phyloP scores from a whole-genome alignment of 2,888 invertebrate genomes.

The Cylindroiulus punctatus region DNA sequence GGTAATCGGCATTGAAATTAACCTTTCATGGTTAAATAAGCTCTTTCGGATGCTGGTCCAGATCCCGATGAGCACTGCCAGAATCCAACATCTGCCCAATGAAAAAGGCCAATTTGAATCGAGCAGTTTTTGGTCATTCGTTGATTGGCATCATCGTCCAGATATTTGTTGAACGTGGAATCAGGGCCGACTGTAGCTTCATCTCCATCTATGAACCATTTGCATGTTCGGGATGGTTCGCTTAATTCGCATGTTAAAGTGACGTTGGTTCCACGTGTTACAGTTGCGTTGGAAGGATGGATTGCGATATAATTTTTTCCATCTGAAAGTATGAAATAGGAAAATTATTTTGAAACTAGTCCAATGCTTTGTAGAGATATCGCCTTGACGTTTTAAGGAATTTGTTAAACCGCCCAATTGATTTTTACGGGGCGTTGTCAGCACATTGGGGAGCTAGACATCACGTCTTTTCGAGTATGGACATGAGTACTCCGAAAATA shows the following conservation, averaged over 20 bases:
- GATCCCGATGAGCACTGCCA: not conserved
- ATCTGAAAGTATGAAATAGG: not conserved
- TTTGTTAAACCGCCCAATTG: too few relatives aligned
- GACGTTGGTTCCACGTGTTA: not conserved
- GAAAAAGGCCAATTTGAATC: not conserved
- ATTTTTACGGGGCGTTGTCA: too few relatives aligned
- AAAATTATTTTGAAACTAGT: too few relatives aligned
- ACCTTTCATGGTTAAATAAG: not conserved
- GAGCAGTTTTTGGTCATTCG: not conserved
- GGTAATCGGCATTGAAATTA: too few relatives aligned
- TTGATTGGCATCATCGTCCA: not conserved
- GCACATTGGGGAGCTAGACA: too few relatives aligned
- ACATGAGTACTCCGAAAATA: too few relatives aligned
- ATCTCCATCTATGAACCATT: not conserved
- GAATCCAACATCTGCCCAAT: not conserved
- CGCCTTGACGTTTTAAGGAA: too few relatives aligned
- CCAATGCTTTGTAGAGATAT: too few relatives aligned
- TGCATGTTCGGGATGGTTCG: not conserved
- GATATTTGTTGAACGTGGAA: not conserved
- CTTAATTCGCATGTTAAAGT: not conserved
- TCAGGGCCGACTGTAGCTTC: not conserved
- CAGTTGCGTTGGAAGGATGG: not conserved
- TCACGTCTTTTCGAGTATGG: too few relatives aligned
- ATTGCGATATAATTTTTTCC: not conserved
- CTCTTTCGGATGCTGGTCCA: not conserved